A percentile compares a stretch with the other conserved stretches of the same genome.
These are phyloP conservation scores for Sebastes steindachneri DNA, from an alignment of 2,797 vertebrate genomes.

Conservation along the genomic window DNA sequence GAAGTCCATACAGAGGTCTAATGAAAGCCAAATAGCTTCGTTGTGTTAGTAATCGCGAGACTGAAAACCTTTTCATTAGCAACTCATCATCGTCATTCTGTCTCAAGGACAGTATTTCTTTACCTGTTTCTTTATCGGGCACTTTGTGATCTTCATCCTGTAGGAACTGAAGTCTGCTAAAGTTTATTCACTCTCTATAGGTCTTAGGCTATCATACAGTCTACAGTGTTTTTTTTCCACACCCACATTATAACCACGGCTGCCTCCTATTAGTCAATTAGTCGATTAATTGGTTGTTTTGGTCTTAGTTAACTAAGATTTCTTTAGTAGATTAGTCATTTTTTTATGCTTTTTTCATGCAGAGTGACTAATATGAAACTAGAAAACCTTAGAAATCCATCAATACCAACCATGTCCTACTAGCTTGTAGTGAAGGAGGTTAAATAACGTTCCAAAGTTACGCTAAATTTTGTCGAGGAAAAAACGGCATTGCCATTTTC, in stretches of 20 bases:
- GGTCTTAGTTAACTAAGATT: too few species aligned
- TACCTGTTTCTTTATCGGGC: not conserved
- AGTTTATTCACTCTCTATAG: not conserved
- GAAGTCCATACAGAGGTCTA: not conserved
- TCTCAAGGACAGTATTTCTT: not conserved
- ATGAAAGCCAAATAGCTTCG: not conserved
- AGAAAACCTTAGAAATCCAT: too few species aligned
- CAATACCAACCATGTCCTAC: too few species aligned
- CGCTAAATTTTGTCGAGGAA: too few species aligned
- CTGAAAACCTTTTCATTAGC: not conserved
- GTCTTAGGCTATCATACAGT: not conserved
- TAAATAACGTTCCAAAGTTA: too few species aligned
- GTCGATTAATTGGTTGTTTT: too few species aligned
- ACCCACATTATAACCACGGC: not conserved
- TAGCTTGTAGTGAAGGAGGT: too few species aligned
- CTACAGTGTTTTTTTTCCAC: not conserved
- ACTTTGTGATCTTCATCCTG: not conserved
- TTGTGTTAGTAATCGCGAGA: not conserved
- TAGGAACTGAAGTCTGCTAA: not conserved
- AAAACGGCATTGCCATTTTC: rapidly evolving
- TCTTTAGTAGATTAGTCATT: too few species aligned
- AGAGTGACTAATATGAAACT: too few species aligned
- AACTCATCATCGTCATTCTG: not conserved
- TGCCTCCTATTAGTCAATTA: too few species aligned
- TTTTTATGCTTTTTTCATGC: too few species aligned